A percentile compares a stretch with the other conserved stretches of the same genome.
phyloP scores from a whole-genome alignment of 2,888 invertebrate genomes.

The Synergus japonicus region DNA sequence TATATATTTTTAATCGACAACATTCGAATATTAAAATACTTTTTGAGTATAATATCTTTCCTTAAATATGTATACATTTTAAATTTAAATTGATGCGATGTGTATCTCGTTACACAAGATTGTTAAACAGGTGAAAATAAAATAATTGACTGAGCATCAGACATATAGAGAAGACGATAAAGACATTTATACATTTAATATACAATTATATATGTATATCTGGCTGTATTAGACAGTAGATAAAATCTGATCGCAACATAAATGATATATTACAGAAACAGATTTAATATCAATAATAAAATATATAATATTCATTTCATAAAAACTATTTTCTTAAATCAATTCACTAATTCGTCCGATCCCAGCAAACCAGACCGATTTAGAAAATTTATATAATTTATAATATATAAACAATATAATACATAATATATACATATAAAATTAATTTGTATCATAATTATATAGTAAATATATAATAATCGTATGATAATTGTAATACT shows the following conservation, averaged over 20 bases:
- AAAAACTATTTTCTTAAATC: slow-evolving; percentile 20
- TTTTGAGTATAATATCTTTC: slow-evolving; percentile 32
- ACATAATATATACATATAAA: slow-evolving; percentile 10
- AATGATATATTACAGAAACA: slow-evolving; percentile 33
- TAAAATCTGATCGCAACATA: slow-evolving; percentile 30
- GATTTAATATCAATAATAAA: slow-evolving; percentile 33
- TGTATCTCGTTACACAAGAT: slow-evolving; percentile 2
- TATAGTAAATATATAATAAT: not conserved
- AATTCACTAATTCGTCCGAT: slow-evolving; percentile 22
- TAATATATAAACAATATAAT: not conserved
- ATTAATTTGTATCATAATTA: not conserved
- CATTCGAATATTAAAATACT: slow-evolving; percentile 38
- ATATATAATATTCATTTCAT: slow-evolving; percentile 18
- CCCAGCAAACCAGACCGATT: slow-evolving; percentile 16
- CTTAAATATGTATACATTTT: slow-evolving; percentile 29
- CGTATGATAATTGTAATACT: not conserved
- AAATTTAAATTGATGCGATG: slow-evolving; percentile 2
- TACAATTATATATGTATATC: slow-evolving; percentile 18
- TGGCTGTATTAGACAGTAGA: slow-evolving; percentile 1
- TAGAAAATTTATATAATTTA: slow-evolving; percentile 13
- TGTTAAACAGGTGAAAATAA: slow-evolving; percentile 18
- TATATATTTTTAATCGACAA: slow-evolving; percentile 39
- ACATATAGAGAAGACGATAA: slow-evolving; percentile 19
- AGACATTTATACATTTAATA: slow-evolving; percentile 18
- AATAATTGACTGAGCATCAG: slow-evolving; percentile 36